phyloP scores from a whole-genome alignment of 1,140 invertebrate species.

The Drosophila teissieri region DNA sequence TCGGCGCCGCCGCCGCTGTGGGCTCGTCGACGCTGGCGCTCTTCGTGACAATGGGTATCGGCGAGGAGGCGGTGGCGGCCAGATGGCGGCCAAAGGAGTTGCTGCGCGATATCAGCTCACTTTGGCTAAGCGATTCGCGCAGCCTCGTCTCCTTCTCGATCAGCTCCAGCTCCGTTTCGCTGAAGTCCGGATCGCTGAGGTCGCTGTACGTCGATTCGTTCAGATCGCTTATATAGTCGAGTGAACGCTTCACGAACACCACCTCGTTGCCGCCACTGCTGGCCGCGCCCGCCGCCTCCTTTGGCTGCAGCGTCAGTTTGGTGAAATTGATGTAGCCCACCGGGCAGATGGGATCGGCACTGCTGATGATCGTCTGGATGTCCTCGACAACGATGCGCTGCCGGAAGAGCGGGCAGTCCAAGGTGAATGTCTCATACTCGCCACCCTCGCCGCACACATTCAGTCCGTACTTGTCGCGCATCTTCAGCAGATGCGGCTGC shows the following conservation, averaged over 20 bases:
- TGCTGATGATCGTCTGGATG: constrained; percentile 94
- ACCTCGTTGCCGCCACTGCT: constrained; percentile 41
- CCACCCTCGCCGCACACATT: constrained; percentile 99
- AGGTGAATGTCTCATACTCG: constrained; percentile 99
- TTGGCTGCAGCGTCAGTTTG: constrained; percentile 90
- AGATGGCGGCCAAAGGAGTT: constrained; percentile 83
- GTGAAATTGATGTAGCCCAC: constrained; percentile 96
- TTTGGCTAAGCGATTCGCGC: constrained; percentile 79
- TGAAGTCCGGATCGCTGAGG: constrained; percentile 87
- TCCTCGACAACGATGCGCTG: constrained; percentile 95
- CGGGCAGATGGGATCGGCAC: constrained; percentile 95
- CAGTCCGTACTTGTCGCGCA: constrained; percentile 97
- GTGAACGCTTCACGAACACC: constrained; percentile 85
- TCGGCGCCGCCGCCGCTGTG: constrained; percentile 42
- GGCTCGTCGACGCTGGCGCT: constrained; percentile 84
- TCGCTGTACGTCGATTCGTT: constrained; percentile 87
- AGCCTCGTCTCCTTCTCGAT: constrained; percentile 85
- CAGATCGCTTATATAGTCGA: constrained; percentile 87
- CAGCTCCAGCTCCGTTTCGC: constrained; percentile 86
- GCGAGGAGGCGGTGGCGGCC: constrained; percentile 79
- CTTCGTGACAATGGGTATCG: constrained; percentile 84
- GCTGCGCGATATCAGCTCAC: constrained; percentile 79
- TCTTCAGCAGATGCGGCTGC: constrained; percentile 92
- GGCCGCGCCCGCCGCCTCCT: constrained; percentile 66
- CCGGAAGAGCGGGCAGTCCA: constrained; percentile 98